Evolutionary conservation across 2,888 invertebrate species (phyloP), one percentile per base, ranked within the genome.

Genomic region (Flexamia atlantica): DNA sequence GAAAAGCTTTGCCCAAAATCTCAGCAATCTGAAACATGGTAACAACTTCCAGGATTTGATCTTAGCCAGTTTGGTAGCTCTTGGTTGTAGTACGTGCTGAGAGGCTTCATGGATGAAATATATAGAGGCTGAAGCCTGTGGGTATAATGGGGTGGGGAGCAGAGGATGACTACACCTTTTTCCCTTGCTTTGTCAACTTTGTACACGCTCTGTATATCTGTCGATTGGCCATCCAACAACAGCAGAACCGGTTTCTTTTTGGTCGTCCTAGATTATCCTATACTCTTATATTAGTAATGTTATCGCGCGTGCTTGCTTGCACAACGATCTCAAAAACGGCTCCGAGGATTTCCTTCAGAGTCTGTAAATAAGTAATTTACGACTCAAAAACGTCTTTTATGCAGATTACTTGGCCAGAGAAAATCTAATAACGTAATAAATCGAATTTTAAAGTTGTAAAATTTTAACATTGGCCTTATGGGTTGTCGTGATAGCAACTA

Each of bases 151-250:
- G 87, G 87, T 12, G 83, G 84, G 25, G 88, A 83, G 28, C 88
- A 88, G 1, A 89, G 82, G 57, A 88, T 81, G 42, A 86, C 30
- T 9, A 88, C 88, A n/a, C 86, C 85, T 82, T 87, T 86, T 9
- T 85, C 84, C 50, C 86, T 85, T 23, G 87, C 88, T n/a, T 84
- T 64, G 30, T 88, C 86, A 57, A 88, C 83, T 1, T 88, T 68
- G 20, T 5, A 9, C 7, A 88, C 50, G 74, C 85, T 88, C 86
- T 89, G 88, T 7, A 88, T 89, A 83, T 89, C 88, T 36, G 87
- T 87, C 4, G 87, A 84, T 84, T 90, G 89, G 0, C 89, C 89
- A 87, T 90, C 89, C 20, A 90, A 84, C 9, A 70, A 30, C 46
- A 89, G 83, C 4, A 90, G 83, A 14, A 88, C 89, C 30, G 89